phyloP scores from a whole-genome alignment of 2,888 invertebrate species.

The Hyposoter didymator region DNA sequence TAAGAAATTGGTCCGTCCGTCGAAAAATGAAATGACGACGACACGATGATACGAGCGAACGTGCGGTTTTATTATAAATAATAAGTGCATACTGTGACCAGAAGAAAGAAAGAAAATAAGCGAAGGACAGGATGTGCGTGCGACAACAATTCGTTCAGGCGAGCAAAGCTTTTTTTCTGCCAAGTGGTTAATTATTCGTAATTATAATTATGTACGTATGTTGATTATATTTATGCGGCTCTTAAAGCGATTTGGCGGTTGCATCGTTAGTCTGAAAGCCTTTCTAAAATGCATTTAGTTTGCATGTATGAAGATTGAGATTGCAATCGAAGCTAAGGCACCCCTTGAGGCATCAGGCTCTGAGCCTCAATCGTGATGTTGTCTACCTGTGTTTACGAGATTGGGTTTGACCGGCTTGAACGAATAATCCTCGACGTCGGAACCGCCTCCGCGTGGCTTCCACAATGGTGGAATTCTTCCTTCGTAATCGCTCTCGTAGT shows the following conservation, averaged over 20 bases:
- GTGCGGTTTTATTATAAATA: slow-evolving; percentile 70
- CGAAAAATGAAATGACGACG: slow-evolving; percentile 63
- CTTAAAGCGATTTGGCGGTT: slow-evolving; percentile 31
- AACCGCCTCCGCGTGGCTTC: slow-evolving; percentile 85
- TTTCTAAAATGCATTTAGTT: slow-evolving; percentile 51
- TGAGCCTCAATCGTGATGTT: slow-evolving; percentile 58
- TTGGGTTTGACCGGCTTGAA: slow-evolving; percentile 87
- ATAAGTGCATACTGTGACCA: slow-evolving; percentile 62
- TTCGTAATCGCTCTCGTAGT: slow-evolving; percentile 90
- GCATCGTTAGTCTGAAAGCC: slow-evolving; percentile 60
- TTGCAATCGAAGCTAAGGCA: neutral
- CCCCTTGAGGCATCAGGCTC: slow-evolving; percentile 1
- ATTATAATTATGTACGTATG: slow-evolving; percentile 17
- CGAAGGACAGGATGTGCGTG: slow-evolving; percentile 61
- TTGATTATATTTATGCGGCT: slow-evolving; percentile 27
- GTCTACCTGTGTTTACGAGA: slow-evolving; percentile 69
- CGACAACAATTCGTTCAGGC: slow-evolving; percentile 48
- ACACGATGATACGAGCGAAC: slow-evolving; percentile 68
- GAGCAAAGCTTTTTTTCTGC: slow-evolving; percentile 55
- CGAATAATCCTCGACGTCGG: slow-evolving; percentile 85
- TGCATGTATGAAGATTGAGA: slow-evolving; percentile 11
- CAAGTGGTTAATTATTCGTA: slow-evolving; percentile 50
- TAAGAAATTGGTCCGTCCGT: slow-evolving; percentile 57
- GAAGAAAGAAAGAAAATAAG: slow-evolving; percentile 66
- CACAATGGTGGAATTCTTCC: slow-evolving; percentile 87